phyloP scores from a whole-genome alignment of 37 sponge, comb jelly and placozoan genomes.

The Geodia barretti region DNA sequence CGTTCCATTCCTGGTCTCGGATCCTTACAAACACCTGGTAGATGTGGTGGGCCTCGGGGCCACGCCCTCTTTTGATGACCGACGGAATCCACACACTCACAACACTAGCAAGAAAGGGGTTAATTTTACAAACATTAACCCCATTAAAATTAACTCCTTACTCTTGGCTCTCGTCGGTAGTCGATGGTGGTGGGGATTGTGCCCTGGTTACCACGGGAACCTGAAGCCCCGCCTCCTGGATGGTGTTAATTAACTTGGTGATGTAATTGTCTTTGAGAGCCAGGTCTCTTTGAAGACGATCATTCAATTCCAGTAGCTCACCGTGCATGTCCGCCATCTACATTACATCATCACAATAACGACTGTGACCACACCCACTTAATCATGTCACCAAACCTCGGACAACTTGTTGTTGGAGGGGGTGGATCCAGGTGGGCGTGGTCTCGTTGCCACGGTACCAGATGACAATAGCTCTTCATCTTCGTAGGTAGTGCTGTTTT shows the following conservation, averaged over 20 bases:
- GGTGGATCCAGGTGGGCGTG: not conserved
- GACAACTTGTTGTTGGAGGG: not conserved
- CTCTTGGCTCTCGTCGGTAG: too few species aligned
- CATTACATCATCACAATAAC: not conserved
- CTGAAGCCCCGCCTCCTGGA: conserved; percentile 20
- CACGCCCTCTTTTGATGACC: conserved; percentile 73
- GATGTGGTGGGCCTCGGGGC: conserved; percentile 80
- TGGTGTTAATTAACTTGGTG: conserved; percentile 5
- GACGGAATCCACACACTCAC: conserved; percentile 95
- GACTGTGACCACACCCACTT: not conserved
- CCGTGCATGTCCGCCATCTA: conserved; percentile 99
- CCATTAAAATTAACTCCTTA: too few species aligned
- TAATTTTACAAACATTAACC: not conserved
- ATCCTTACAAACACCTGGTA: conserved; percentile 84
- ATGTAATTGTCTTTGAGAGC: conserved; percentile 56
- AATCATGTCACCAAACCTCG: too few species aligned
- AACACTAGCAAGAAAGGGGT: not conserved
- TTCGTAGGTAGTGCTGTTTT: not conserved
- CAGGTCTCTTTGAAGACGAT: conserved; percentile 68
- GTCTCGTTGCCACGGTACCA: not conserved
- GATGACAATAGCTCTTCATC: not conserved
- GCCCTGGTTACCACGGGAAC: too few species aligned
- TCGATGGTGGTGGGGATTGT: too few species aligned
- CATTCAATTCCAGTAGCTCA: conserved; percentile 95
- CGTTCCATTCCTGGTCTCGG: conserved; percentile 91